A percentile compares a stretch with the other conserved stretches of the same genome.
These are phyloP conservation scores for Gavialis gangeticus DNA, from an alignment of 2,113 vertebrate species.

Conservation along the genomic window DNA sequence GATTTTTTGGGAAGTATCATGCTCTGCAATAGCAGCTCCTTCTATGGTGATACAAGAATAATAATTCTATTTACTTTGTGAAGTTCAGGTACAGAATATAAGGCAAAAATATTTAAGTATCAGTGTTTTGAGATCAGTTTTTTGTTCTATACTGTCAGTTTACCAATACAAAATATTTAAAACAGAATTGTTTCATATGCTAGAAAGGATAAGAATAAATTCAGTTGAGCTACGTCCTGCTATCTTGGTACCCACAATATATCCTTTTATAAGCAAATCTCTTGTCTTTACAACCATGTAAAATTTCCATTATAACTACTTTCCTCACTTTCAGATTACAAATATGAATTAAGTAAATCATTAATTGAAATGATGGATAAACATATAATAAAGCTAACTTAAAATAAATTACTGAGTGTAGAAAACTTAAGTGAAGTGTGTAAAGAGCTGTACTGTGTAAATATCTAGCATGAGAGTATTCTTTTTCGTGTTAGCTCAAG, in stretches of 20 bases:
- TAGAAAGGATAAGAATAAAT: neutral
- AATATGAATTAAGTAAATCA: accelerated
- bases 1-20: neutral
- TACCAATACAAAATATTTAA: no score
- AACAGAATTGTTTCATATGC: neutral
- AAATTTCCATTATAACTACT: neutral
- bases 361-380: neutral
- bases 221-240: neutral
- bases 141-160: no score
- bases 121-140: neutral
- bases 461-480: neutral
- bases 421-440: neutral
- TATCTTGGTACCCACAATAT: neutral
- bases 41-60: neutral
- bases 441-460: neutral
- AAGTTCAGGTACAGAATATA: neutral
- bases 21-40: neutral
- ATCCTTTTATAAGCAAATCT: neutral
- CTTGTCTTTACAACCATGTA: neutral
- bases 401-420: neutral
- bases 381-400: neutral
- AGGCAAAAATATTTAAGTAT: neutral
- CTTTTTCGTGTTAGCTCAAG: neutral
- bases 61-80: no score
- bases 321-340: neutral